Evolutionary conservation across 2,113 vertebrate species (phyloP).

Genomic region (Oreochromis spilurus): DNA sequence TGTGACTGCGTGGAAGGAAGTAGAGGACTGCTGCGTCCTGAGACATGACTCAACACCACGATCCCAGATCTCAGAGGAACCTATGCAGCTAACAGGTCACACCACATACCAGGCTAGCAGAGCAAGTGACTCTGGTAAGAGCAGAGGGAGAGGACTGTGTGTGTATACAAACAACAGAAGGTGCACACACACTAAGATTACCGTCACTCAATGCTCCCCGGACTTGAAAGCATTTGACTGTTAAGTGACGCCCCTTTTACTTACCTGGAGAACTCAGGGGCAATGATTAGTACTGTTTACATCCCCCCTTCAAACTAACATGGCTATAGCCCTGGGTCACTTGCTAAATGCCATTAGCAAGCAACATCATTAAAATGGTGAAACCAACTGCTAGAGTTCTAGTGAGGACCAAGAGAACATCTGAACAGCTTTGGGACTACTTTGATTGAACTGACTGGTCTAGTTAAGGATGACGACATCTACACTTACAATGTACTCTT

Average conservation of each 20-base stretch:
- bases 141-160: rapidly evolving
- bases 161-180: neutral
- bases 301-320: neutral
- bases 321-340: rapidly evolving
- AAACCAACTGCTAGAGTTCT: neutral
- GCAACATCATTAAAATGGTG: neutral
- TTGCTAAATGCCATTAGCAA: neutral
- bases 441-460: neutral
- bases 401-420: neutral
- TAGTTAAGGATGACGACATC: neutral
- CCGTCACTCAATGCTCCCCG: rapidly evolving
- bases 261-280: rapidly evolving
- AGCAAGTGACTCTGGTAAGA: neutral
- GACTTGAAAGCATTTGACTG: neutral
- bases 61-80: neutral
- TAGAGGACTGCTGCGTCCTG: neutral
- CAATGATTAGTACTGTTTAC: neutral
- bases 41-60: rapidly evolving
- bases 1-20: neutral
- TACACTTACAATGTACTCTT: rapidly evolving
- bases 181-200: neutral
- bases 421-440: neutral
- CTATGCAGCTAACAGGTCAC: neutral
- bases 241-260: neutral
- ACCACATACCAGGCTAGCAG: neutral